Evolutionary conservation across 2,797 vertebrate genomes (phyloP).

Genomic region (Buphagus erythrorhynchus): DNA sequence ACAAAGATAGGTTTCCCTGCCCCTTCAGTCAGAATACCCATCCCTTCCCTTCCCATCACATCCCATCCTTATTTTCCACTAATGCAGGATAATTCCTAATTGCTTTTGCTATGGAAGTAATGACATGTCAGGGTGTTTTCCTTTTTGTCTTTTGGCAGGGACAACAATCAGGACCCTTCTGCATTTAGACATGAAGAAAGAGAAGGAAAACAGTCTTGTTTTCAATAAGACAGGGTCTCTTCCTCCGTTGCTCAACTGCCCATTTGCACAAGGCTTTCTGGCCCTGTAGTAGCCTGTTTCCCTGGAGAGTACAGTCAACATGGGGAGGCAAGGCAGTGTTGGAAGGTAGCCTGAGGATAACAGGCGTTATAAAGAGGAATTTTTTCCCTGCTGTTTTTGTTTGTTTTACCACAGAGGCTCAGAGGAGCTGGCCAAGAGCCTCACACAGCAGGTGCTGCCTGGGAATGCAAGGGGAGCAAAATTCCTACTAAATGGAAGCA

Average conservation of each 20-base stretch:
- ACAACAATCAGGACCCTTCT: neutral
- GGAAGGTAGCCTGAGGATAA: constrained; percentile 76
- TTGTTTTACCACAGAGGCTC: constrained; percentile 76
- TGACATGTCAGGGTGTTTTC: neutral
- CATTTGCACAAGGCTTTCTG: constrained; percentile 62
- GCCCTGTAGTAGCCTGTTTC: constrained; percentile 11
- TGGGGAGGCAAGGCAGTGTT: constrained; percentile 47
- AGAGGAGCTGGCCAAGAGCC: constrained; percentile 68
- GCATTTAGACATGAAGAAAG: neutral
- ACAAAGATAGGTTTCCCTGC: neutral
- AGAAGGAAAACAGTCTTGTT: constrained; percentile 43
- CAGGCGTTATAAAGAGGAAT: constrained; percentile 76
- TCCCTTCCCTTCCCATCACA: neutral
- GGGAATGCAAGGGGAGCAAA: constrained; percentile 72
- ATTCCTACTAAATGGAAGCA: constrained; percentile 76
- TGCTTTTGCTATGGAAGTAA: neutral
- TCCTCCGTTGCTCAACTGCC: constrained; percentile 33
- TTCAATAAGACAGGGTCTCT: constrained; percentile 13
- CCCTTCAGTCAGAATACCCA: neutral
- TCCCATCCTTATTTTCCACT: neutral
- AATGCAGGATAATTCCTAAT: neutral
- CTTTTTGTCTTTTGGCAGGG: neutral
- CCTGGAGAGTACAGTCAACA: constrained; percentile 22
- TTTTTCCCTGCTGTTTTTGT: constrained; percentile 77
- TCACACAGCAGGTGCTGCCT: constrained; percentile 74